phyloP scores from a whole-genome alignment of 2,888 invertebrate species.

The Xestobium rufovillosum region DNA sequence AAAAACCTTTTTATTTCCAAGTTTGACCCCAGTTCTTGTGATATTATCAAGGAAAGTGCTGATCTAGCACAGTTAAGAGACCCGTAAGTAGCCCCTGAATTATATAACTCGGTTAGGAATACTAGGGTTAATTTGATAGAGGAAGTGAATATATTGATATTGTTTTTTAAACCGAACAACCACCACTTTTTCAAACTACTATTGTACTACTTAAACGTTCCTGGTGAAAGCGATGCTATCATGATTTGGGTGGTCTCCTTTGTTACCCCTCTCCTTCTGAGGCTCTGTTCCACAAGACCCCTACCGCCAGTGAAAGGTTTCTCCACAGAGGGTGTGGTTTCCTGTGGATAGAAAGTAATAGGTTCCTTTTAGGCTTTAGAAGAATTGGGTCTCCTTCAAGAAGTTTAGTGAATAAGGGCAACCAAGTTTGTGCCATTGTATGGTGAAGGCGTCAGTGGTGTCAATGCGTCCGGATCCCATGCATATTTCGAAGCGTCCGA shows the following conservation, averaged over 20 bases:
- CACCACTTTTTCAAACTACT: slow-evolving; percentile 17
- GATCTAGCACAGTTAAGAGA: slow-evolving; percentile 9
- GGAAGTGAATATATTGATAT: slow-evolving; percentile 7
- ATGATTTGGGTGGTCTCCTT: slow-evolving; percentile 15
- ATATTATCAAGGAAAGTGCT: slow-evolving; percentile 5
- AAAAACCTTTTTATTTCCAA: slow-evolving; percentile 13
- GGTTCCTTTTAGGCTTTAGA: slow-evolving; percentile 10
- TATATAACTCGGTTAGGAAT: slow-evolving; percentile 4
- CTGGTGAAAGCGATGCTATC: slow-evolving; percentile 14
- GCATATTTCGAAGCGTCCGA: slow-evolving; percentile 23
- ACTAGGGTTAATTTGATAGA: background rate
- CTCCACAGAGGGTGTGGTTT: slow-evolving; percentile 22
- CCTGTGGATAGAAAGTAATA: slow-evolving; percentile 18
- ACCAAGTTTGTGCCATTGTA: too few species aligned
- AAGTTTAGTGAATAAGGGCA: slow-evolving; percentile 6
- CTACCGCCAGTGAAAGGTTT: slow-evolving; percentile 21
- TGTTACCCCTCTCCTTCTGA: slow-evolving; percentile 7
- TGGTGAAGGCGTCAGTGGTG: slow-evolving; percentile 13
- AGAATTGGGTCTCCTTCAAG: slow-evolving; percentile 4
- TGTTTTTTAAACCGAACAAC: slow-evolving; percentile 15
- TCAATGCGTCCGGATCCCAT: slow-evolving; percentile 19
- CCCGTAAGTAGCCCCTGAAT: slow-evolving; percentile 9
- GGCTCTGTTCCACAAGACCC: slow-evolving; percentile 16
- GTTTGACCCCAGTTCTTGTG: slow-evolving; percentile 1
- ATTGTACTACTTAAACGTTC: slow-evolving; percentile 18